Base-by-base conservation (phyloP, 2,888 invertebrate genomes). In the Nycteola revayana region DNA sequence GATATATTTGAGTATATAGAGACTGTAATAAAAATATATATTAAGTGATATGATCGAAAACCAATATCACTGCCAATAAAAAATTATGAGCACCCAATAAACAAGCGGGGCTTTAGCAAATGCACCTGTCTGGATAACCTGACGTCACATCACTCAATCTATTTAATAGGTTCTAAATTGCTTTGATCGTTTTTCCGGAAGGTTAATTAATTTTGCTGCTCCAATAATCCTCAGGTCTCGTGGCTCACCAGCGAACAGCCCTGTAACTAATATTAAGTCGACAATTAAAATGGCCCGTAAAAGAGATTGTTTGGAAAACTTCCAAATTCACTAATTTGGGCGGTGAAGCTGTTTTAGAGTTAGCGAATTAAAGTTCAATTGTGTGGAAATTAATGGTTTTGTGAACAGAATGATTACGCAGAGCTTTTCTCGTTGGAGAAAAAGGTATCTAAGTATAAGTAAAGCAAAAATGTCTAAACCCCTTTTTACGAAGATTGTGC, bases 131-230 rank as follows among this genome's bases (percentile, higher is more conserved):
- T 41, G 31, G 29, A 10, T 25, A 36, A 20, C 49, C 3, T 21
- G 21, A 43, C 47, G 44, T 39, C 44, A 46, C 30, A 41, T 45
- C 56, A 53, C 60, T 67, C 62, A 66, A 72, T 71, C 73, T 56
- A 60, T 64, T 68, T 76, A 74, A 78, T 74, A 63, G 66, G 59
- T 63, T 76, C 75, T 74, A 77, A 78, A 82, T 83, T 76, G 76
- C 86, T 87, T 87, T 87, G 86, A 87, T 87, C 86, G 74, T 77
- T 81, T 77, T 82, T 79, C 83, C 81, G 83, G 83, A 81, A 72
- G 74, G 78, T 70, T 84, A 80, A 86, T 84, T 76, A 82, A 85
- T 81, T 79, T 66, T 82, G 72, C 59, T 83, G 80, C 78, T 72
- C 75, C 75, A 80, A 63, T 86, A 78, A 75, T 50, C 69, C 60